Evolutionary conservation across 2,888 invertebrate genomes (phyloP).

Genomic region (Plagodis dolabraria): DNA sequence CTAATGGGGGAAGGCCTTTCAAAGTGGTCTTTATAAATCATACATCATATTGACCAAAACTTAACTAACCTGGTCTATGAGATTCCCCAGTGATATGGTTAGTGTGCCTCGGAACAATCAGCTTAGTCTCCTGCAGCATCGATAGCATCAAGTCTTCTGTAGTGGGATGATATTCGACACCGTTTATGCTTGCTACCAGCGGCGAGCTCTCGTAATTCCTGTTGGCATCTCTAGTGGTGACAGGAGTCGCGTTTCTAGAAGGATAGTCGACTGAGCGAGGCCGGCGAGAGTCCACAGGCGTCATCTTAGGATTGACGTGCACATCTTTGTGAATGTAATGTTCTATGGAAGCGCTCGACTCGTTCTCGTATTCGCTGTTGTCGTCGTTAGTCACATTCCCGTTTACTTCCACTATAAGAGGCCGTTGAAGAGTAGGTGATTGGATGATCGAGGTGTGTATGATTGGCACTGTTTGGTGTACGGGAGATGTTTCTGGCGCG

Average conservation of each 20-base stretch:
- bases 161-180: conserved; percentile 77
- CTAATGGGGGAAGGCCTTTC: not conserved
- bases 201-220: conserved; percentile 75
- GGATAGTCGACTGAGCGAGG: conserved; percentile 75
- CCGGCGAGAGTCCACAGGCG: conserved; percentile 71
- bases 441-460: conserved; percentile 64
- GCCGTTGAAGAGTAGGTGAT: conserved; percentile 71
- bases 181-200: conserved; percentile 77
- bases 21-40: not conserved
- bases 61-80: conserved; percentile 70
- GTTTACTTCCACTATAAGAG: conserved; percentile 72
- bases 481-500: conserved; percentile 46
- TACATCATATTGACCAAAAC: too few species aligned
- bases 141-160: conserved; percentile 78
- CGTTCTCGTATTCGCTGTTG: conserved; percentile 59
- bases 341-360: conserved; percentile 59
- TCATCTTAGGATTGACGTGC: conserved; percentile 83
- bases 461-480: conserved; percentile 53
- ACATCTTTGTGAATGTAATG: conserved; percentile 82
- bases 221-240: conserved; percentile 54
- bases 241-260: conserved; percentile 43
- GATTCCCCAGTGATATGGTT: conserved; percentile 70
- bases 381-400: conserved; percentile 60
- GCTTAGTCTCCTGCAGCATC: conserved; percentile 79
- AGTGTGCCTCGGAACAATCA: conserved; percentile 70